Conservation (phyloP, 2,888 invertebrate species). For the Xestia sexstrigata region DNA sequence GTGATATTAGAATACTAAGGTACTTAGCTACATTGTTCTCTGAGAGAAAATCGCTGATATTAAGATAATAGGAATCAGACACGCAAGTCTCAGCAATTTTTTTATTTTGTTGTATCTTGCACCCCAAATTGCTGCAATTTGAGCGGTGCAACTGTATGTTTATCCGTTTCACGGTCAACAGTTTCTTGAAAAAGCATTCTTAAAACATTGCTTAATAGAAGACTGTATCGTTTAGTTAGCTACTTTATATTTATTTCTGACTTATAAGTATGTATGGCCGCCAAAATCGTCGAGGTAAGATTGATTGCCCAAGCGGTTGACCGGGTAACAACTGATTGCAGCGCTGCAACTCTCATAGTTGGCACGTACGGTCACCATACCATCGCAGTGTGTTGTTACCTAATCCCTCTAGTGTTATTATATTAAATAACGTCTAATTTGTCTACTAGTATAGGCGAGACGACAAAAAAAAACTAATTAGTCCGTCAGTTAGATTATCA, state of each 20-base stretch:
- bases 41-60: conserved; percentile 48
- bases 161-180: conserved; percentile 49
- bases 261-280: conserved; percentile 34
- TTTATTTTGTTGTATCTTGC: conserved; percentile 15
- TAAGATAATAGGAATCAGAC: conserved; percentile 55
- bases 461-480: no score
- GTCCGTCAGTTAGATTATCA: no score
- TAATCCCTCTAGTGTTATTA: conserved; percentile 71
- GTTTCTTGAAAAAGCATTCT: conserved; percentile 17
- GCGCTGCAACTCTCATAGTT: conserved; percentile 76
- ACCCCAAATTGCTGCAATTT: conserved; percentile 58
- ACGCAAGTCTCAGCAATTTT: conserved; percentile 37
- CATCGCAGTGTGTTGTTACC: conserved; percentile 61
- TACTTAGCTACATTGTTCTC: conserved; percentile 4
- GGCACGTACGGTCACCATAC: conserved; percentile 70
- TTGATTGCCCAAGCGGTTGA: conserved; percentile 72
- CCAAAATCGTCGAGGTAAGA: conserved; percentile 31
- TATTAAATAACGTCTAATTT: conserved; percentile 68
- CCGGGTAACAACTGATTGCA: conserved; percentile 81
- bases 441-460: no score
- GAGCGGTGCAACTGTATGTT: conserved; percentile 29
- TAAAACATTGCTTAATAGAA: conserved; percentile 30
- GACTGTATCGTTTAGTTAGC: conserved; percentile 25
- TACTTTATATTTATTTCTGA: conserved; percentile 24
- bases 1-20: conserved; percentile 9